Conservation (phyloP, 1,140 invertebrate species). For the Ceratosolen solmsi region DNA sequence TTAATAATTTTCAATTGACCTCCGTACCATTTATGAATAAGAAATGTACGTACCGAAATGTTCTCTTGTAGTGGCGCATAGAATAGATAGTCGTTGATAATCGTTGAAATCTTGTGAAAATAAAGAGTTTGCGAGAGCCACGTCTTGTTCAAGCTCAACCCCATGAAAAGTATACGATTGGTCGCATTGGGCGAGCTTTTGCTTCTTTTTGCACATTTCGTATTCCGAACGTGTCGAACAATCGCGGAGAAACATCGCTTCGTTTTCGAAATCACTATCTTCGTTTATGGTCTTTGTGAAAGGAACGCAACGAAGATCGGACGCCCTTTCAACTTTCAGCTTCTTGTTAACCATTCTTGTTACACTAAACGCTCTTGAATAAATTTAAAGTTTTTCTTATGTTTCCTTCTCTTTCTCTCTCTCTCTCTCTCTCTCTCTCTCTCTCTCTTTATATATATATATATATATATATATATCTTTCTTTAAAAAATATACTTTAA, state of each 20-base stretch:
- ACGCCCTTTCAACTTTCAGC: neutral
- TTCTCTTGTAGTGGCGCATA: neutral
- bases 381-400: no score
- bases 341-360: conserved; percentile 29
- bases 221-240: neutral
- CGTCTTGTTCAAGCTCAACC: neutral
- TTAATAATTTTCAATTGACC: no score
- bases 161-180: neutral
- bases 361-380: no score
- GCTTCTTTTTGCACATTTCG: neutral
- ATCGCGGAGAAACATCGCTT: neutral
- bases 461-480: no score
- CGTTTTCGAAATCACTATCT: neutral
- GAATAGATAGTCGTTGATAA: neutral
- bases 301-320: neutral
- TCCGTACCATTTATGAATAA: no score
- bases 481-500: no score
- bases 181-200: neutral
- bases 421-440: no score
- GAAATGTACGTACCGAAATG: neutral
- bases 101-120: neutral
- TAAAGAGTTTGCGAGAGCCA: neutral
- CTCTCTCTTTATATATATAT: no score
- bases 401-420: no score
- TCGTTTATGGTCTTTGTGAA: neutral